Conservation (phyloP, 2,113 vertebrate species). For the Stegastes partitus region DNA sequence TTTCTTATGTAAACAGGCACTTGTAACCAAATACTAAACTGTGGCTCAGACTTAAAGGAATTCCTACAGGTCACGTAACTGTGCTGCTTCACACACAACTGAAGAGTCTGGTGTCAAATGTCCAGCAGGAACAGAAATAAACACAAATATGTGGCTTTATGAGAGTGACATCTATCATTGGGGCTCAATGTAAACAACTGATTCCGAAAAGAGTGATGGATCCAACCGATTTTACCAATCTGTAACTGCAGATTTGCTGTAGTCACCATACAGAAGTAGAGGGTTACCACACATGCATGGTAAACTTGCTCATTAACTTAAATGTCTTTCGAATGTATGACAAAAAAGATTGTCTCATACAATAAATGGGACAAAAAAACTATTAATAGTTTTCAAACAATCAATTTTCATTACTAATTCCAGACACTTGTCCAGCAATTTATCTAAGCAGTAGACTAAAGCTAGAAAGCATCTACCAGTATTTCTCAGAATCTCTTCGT, state of each 20-base stretch:
- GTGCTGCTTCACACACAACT: neutral
- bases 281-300: too few species aligned
- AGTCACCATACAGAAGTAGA: too few species aligned
- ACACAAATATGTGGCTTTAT: constrained; percentile 12
- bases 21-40: neutral
- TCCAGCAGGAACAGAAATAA: constrained; percentile 48
- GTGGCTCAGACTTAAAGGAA: neutral
- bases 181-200: constrained; percentile 3
- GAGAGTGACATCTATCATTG: neutral
- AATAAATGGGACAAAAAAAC: neutral
- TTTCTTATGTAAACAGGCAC: neutral
- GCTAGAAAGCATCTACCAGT: neutral
- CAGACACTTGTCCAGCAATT: neutral
- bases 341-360: neutral
- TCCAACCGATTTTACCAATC: too few species aligned
- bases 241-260: neutral
- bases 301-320: too few species aligned
- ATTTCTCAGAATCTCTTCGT: neutral
- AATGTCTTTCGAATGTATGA: too few species aligned
- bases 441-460: neutral
- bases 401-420: too few species aligned
- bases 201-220: too few species aligned
- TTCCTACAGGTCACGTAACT: neutral
- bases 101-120: constrained; percentile 32
- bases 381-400: too few species aligned